Evolutionary conservation across 2,113 vertebrate genomes (phyloP).

Genomic region (Cephalopholis sonnerati): DNA sequence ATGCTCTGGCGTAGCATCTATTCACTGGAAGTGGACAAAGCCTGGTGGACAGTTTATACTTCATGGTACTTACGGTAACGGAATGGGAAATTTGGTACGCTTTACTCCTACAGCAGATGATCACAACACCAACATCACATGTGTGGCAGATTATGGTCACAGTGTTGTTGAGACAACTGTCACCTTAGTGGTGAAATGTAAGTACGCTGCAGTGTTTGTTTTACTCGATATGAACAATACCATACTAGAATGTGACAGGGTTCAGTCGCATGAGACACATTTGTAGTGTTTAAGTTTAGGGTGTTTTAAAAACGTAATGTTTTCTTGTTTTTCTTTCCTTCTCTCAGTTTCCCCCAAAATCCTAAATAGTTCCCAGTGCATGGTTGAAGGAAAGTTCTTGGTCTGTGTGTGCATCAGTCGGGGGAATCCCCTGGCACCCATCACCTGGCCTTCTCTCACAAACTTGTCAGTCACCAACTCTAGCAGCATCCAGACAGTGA

Average conservation of each 20-base stretch:
- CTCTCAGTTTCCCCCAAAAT: slow-evolving; percentile 24
- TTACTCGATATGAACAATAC: background rate
- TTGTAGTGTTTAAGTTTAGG: too few species aligned
- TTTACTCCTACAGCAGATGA: slow-evolving; percentile 17
- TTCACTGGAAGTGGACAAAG: slow-evolving; percentile 7
- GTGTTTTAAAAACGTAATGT: too few species aligned
- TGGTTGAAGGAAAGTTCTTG: background rate
- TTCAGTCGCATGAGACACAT: background rate
- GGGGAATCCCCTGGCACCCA: slow-evolving; percentile 40
- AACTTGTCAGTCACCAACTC: slow-evolving; percentile 28
- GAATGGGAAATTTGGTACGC: too few species aligned
- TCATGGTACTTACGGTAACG: too few species aligned
- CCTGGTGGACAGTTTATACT: background rate
- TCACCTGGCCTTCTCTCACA: slow-evolving; percentile 30
- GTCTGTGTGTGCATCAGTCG: slow-evolving; percentile 43
- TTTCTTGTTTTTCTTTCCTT: background rate
- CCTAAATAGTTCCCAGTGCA: slow-evolving; percentile 11
- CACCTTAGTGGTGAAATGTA: slow-evolving; percentile 47
- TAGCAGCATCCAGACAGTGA: slow-evolving; percentile 2
- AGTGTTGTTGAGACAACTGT: background rate
- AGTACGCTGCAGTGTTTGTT: slow-evolving; percentile 1
- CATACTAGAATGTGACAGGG: background rate
- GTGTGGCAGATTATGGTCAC: background rate
- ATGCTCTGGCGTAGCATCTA: fast-evolving
- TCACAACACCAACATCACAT: slow-evolving; percentile 51